These are phyloP conservation scores for Pachypeltis micranthus DNA, from an alignment of 1,140 invertebrate genomes.

Conservation along the genomic window DNA sequence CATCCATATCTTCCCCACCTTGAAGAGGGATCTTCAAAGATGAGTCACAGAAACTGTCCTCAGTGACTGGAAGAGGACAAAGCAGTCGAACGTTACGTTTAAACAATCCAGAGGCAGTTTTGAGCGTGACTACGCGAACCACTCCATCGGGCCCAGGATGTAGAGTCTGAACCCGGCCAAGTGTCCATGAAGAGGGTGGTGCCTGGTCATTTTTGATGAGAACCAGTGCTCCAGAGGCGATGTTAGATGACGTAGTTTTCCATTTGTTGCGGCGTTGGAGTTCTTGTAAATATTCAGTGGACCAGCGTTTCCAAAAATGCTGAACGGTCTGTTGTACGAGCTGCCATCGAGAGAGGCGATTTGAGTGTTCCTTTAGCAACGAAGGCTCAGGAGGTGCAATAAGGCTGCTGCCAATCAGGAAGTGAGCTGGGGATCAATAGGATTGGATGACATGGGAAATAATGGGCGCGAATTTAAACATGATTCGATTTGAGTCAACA, in stretches of 20 bases:
- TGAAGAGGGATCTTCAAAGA: no score
- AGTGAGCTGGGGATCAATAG: slow-evolving; percentile 12
- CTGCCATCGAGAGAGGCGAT: slow-evolving; percentile 18
- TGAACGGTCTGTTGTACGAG: slow-evolving; percentile 25
- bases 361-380: neutral
- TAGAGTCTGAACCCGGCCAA: neutral
- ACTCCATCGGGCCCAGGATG: slow-evolving; percentile 11
- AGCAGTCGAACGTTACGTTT: no score
- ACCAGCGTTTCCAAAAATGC: slow-evolving; percentile 30
- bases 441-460: slow-evolving; percentile 12
- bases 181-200: slow-evolving; percentile 1
- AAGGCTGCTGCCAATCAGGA: slow-evolving; percentile 10
- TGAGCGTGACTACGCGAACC: slow-evolving; percentile 21
- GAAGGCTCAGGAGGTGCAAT: neutral
- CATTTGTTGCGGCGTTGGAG: slow-evolving; percentile 20
- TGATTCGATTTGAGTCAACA: slow-evolving; percentile 10
- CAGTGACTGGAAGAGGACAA: neutral
- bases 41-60: neutral
- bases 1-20: no score
- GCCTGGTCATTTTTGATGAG: slow-evolving; percentile 13
- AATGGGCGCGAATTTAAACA: slow-evolving; percentile 16
- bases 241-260: neutral
- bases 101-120: slow-evolving; percentile 34
- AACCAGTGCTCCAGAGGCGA: slow-evolving; percentile 5
- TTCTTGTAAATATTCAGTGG: slow-evolving; percentile 18